Evolutionary conservation across 2,113 vertebrate genomes (phyloP).

Genomic region (Panthera leo): DNA sequence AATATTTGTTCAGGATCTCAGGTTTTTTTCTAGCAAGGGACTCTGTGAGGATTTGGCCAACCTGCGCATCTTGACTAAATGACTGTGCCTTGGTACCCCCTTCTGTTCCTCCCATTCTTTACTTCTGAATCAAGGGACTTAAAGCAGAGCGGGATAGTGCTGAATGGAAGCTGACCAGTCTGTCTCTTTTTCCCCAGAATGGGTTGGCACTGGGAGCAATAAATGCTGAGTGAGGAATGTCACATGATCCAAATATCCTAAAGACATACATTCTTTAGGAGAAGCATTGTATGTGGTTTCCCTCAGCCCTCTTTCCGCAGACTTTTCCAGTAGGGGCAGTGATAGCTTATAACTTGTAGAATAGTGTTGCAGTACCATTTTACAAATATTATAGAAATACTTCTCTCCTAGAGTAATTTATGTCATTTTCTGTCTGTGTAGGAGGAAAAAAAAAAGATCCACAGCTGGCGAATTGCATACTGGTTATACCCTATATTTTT

Average conservation of each 20-base stretch:
- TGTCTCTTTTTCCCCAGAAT: background rate
- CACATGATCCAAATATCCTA: background rate
- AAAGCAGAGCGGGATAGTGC: background rate
- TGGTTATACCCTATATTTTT: background rate
- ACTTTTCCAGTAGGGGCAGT: background rate
- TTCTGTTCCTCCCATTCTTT: background rate
- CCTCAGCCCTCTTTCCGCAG: background rate
- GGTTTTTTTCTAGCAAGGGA: background rate
- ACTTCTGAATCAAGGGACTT: background rate
- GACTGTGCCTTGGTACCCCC: background rate
- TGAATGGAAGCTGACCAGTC: background rate
- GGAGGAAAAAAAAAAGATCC: background rate
- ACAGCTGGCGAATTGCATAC: background rate
- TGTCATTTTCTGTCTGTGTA: background rate
- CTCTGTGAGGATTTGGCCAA: background rate
- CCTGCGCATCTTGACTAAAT: background rate
- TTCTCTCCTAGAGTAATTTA: background rate
- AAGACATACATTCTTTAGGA: background rate
- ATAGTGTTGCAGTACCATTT: background rate
- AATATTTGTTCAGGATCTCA: background rate
- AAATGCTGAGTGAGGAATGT: background rate
- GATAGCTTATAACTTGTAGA: background rate
- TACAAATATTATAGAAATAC: background rate
- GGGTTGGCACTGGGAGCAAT: background rate
- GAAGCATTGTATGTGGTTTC: fast-evolving